phyloP scores from a whole-genome alignment of 2,113 vertebrate species.

The Eonycteris spelaea region DNA sequence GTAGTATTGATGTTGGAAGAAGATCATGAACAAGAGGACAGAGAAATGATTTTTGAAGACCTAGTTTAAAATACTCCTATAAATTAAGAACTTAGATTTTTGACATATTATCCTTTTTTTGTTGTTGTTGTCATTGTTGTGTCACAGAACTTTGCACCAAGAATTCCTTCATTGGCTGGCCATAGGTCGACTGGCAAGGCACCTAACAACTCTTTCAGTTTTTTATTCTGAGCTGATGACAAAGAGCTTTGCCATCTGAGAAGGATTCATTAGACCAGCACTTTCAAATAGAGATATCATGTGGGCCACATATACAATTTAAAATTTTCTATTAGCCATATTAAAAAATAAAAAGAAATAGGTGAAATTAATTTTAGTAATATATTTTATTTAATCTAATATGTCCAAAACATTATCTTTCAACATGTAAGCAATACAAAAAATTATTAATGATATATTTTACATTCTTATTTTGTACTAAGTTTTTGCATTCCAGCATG shows the following conservation, averaged over 20 bases:
- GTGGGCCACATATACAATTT: not conserved
- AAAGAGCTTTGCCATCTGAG: not conserved
- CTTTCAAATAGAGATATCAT: not conserved
- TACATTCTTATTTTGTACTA: not conserved
- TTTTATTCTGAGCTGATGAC: not conserved
- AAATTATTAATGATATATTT: not conserved
- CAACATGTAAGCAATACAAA: not conserved
- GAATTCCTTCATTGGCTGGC: slow-evolving; percentile 2
- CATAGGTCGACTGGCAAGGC: not conserved
- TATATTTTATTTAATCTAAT: not conserved
- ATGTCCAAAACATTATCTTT: not conserved
- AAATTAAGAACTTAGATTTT: slow-evolving; percentile 18
- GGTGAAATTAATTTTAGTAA: not conserved
- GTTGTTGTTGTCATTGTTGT: not conserved
- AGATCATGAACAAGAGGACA: not conserved
- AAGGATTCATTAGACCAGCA: slow-evolving; percentile 7
- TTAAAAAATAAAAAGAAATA: not conserved
- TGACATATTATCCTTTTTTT: not conserved
- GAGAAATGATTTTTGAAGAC: not conserved
- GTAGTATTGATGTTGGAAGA: not conserved
- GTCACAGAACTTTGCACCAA: not conserved
- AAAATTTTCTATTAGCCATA: not conserved
- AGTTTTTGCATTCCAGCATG: not conserved
- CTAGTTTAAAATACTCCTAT: not conserved
- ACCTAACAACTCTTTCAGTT: not conserved